Conservation (phyloP, 1,140 invertebrate genomes). For the Aphelenchoides fujianensis region DNA sequence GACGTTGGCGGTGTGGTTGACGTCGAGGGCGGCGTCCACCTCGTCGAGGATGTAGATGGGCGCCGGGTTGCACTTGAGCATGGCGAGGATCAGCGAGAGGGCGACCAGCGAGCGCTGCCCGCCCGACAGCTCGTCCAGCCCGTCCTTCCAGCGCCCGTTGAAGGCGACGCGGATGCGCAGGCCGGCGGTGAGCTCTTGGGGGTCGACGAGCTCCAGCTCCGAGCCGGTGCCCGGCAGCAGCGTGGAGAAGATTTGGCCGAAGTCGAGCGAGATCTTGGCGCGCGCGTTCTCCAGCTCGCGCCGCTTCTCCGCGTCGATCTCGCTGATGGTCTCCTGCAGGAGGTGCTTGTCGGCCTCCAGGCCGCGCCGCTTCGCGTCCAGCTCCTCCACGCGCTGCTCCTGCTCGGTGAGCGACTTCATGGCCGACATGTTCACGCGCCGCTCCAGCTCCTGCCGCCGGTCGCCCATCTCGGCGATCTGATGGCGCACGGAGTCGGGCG, state of each 20-base stretch:
- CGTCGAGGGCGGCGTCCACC: conserved; percentile 94
- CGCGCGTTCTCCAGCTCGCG: conserved; percentile 41
- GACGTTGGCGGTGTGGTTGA: conserved; percentile 98
- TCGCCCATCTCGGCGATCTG: conserved; percentile 26
- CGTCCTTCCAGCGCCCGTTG: conserved; percentile 92
- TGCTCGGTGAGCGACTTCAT: conserved; percentile 39
- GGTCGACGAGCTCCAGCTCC: conserved; percentile 4
- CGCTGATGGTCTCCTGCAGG: conserved; percentile 37
- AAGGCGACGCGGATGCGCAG: conserved; percentile 78
- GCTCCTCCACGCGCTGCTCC: conserved; percentile 20
- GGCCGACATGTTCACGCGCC: conserved; percentile 43
- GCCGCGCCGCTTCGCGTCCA: conserved; percentile 33
- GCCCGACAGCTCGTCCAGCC: conserved; percentile 87
- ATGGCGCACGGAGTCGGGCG: conserved; percentile 28
- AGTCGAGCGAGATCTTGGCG: conserved; percentile 70
- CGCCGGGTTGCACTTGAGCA: conserved; percentile 94
- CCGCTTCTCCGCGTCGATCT: conserved; percentile 50
- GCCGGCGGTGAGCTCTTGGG: conserved; percentile 77
- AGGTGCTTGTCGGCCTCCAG: conserved; percentile 38
- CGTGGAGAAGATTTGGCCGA: conserved; percentile 90
- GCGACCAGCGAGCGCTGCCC: conserved; percentile 82
- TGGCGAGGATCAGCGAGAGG: conserved; percentile 87
- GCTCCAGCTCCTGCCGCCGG: conserved; percentile 33
- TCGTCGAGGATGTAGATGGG: conserved; percentile 98
- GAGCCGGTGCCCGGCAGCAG: conserved; percentile 73